Evolutionary conservation across 2,797 vertebrate species (phyloP).

Genomic region (Anguilla anguilla): DNA sequence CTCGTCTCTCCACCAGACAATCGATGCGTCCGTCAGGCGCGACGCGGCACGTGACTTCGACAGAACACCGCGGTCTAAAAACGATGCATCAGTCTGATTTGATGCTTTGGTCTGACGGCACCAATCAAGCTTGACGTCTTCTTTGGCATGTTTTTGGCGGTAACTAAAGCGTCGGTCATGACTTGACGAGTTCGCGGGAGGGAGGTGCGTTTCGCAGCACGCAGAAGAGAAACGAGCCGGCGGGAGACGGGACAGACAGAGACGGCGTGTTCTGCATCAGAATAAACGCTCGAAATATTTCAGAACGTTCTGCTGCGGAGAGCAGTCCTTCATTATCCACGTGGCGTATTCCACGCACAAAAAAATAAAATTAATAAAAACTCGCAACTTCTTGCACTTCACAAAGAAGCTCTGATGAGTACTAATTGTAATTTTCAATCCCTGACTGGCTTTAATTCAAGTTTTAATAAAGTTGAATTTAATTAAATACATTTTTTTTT

Average conservation of each 20-base stretch:
- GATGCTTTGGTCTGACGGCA: not conserved
- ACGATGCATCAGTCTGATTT: not conserved
- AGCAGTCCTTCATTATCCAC: not conserved
- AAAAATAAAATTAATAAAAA: not conserved
- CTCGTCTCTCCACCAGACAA: not conserved
- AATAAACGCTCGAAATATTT: not conserved
- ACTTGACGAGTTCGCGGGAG: not conserved
- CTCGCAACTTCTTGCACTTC: not conserved
- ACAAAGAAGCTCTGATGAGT: not conserved
- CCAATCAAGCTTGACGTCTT: not conserved
- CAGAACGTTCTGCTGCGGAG: not conserved
- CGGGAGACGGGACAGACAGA: not conserved
- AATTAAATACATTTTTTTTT: no score
- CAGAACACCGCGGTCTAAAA: not conserved
- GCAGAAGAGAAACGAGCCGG: not conserved
- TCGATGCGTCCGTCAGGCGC: not conserved
- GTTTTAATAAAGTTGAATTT: not conserved
- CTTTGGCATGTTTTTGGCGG: not conserved
- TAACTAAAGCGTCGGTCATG: not conserved
- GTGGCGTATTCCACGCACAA: not conserved
- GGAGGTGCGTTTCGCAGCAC: not conserved
- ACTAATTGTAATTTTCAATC: not conserved
- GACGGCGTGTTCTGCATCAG: not conserved
- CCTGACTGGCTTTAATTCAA: not conserved
- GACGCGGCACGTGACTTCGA: not conserved